These are phyloP conservation scores for Galeruca laticollis DNA, from an alignment of 2,888 invertebrate species.

Conservation along the genomic window DNA sequence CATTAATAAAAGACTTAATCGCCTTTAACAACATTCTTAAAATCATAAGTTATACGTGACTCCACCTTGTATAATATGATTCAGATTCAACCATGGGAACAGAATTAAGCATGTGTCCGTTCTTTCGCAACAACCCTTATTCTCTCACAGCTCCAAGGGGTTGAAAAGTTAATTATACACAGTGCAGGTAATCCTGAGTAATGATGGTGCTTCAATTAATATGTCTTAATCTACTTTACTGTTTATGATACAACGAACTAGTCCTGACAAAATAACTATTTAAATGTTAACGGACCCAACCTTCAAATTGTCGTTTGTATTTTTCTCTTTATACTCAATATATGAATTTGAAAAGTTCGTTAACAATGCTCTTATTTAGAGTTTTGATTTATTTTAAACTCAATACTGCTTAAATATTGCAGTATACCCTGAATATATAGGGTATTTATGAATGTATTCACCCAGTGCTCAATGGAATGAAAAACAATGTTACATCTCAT, in stretches of 20 bases:
- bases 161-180: constrained; percentile 35
- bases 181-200: constrained; percentile 35
- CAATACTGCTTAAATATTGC: too few relatives aligned
- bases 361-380: too few relatives aligned
- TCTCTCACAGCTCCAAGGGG: constrained; percentile 29
- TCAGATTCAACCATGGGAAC: constrained; percentile 31
- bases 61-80: constrained; percentile 26
- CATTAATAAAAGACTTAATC: constrained; percentile 9
- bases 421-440: too few relatives aligned
- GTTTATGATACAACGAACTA: constrained; percentile 30
- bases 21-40: constrained; percentile 1
- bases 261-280: constrained; percentile 21
- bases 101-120: constrained; percentile 25
- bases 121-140: constrained; percentile 26
- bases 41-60: constrained; percentile 26
- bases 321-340: background rate
- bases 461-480: too few relatives aligned
- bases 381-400: too few relatives aligned
- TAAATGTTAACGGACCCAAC: constrained; percentile 27
- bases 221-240: constrained; percentile 32
- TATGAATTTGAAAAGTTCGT: background rate
- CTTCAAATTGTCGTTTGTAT: background rate
- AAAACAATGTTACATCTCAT: too few relatives aligned
- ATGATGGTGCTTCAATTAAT: constrained; percentile 36
- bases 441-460: too few relatives aligned